Conservation (phyloP, 2,113 vertebrate species). For the Pollachius pollachius region DNA sequence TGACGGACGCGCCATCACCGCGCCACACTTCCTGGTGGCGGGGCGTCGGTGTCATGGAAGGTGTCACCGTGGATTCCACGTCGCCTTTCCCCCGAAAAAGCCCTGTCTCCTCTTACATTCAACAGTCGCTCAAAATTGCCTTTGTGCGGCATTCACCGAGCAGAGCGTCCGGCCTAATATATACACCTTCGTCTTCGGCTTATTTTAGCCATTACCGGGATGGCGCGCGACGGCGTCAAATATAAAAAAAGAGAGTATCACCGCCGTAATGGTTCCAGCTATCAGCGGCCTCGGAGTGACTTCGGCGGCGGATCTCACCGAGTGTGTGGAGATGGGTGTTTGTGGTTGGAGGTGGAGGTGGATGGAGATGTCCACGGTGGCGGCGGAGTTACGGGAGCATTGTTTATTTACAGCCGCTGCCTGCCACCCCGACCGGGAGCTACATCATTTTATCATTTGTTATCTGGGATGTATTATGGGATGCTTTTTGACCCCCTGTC, state of each 20-base stretch:
- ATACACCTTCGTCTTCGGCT: conserved; percentile 54
- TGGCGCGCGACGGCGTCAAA: background rate
- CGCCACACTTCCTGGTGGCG: too few relatives aligned
- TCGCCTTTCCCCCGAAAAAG: background rate
- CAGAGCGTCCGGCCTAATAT: conserved; percentile 40
- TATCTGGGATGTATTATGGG: background rate
- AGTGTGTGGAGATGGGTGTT: background rate
- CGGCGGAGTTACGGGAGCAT: background rate
- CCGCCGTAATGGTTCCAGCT: too few relatives aligned
- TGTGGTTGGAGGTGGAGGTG: background rate
- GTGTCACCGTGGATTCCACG: background rate
- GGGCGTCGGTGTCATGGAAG: too few relatives aligned
- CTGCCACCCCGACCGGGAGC: background rate
- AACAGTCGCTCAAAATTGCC: conserved; percentile 52
- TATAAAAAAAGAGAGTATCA: background rate
- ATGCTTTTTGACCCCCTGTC: background rate
- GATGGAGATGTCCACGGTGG: background rate
- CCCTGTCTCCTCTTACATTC: conserved; percentile 57
- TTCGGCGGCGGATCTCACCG: background rate
- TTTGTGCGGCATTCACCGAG: conserved; percentile 62
- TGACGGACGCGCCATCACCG: too few relatives aligned
- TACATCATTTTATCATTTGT: background rate
- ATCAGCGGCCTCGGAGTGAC: background rate
- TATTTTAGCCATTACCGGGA: conserved; percentile 43
- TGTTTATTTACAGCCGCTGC: background rate